Evolutionary conservation across 1,140 invertebrate species (phyloP).

Genomic region (Acromyrmex echinatior): DNA sequence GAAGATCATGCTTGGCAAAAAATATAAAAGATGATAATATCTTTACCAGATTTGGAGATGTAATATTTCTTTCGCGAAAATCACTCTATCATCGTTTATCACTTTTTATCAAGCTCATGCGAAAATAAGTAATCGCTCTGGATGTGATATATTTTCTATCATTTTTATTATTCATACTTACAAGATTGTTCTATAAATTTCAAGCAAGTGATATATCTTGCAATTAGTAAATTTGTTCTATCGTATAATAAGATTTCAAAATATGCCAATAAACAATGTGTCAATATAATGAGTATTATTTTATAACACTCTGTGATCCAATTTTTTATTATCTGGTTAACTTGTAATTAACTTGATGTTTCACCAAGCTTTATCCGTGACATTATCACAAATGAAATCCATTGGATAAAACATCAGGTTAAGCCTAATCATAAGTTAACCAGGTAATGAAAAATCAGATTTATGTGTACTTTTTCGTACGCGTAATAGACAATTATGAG

Average conservation of each 20-base stretch:
- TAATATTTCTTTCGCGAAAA: conserved; percentile 24
- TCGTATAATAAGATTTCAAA: neutral
- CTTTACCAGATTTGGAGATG: conserved; percentile 11
- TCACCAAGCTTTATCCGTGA: too few relatives aligned
- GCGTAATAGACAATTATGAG: neutral
- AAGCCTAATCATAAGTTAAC: too few relatives aligned
- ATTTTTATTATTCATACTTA: conserved; percentile 29
- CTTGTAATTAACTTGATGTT: too few relatives aligned
- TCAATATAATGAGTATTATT: neutral
- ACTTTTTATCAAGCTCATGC: conserved; percentile 12
- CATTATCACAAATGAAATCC: too few relatives aligned
- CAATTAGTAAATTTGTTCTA: neutral
- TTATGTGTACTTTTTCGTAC: neutral
- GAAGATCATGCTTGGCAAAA: neutral
- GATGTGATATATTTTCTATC: conserved; percentile 9
- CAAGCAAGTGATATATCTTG: neutral
- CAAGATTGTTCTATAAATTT: conserved; percentile 8
- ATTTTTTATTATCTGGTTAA: too few relatives aligned
- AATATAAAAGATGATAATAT: conserved; percentile 9
- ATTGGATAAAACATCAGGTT: too few relatives aligned
- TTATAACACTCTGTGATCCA: neutral
- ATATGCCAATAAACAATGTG: neutral
- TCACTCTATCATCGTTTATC: conserved; percentile 24
- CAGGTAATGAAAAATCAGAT: too few relatives aligned
- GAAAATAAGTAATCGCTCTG: conserved; percentile 16